Percentiles rank a stretch among this genome's conserved stretches.
These are phyloP conservation scores for Platorchestia sp. DNA, from an alignment of 1,140 invertebrate genomes.

Conservation along the genomic window DNA sequence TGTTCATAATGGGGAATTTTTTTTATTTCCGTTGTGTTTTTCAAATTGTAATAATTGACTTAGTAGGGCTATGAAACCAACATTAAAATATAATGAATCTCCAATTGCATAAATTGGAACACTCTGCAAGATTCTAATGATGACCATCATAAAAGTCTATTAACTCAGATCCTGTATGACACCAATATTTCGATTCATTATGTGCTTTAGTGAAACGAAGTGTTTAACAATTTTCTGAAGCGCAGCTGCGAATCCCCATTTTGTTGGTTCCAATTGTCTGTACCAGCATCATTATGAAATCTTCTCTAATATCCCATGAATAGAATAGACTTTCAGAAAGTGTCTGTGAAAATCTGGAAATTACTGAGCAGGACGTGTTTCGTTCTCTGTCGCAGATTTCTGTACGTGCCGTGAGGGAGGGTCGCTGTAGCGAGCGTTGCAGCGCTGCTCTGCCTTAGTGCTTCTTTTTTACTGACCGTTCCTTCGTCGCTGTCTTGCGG, in stretches of 20 bases:
- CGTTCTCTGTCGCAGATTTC: not conserved
- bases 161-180: not conserved
- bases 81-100: too few species aligned
- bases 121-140: not conserved
- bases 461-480: not conserved
- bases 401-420: not conserved
- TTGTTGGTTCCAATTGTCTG: not conserved
- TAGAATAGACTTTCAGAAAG: not conserved
- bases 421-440: not conserved
- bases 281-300: not conserved
- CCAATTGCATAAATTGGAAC: too few species aligned
- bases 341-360: not conserved
- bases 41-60: not conserved
- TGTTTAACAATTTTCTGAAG: not conserved
- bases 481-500: not conserved
- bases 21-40: not conserved
- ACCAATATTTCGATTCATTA: not conserved
- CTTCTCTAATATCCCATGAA: not conserved
- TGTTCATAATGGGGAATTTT: not conserved
- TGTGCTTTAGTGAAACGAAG: too few species aligned
- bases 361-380: not conserved
- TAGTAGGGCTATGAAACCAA: too few species aligned
- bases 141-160: not conserved
- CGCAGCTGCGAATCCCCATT: not conserved
- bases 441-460: not conserved